Evolutionary conservation across 1,140 invertebrate species (phyloP).

Genomic region (Steinernema feltiae): DNA sequence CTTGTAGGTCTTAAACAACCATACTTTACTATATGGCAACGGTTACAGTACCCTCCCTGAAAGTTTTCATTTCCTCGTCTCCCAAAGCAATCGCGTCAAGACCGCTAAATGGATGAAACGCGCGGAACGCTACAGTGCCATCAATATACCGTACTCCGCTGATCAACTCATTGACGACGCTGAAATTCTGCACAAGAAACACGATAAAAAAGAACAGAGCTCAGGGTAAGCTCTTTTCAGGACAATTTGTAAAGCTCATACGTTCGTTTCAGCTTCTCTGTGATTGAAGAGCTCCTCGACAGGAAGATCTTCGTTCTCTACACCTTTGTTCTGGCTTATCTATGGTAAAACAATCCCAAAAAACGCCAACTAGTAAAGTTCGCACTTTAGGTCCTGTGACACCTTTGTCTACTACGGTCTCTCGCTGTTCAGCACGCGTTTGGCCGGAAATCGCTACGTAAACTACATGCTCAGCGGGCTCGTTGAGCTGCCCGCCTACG

Average conservation of each 20-base stretch:
- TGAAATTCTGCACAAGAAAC: slow-evolving; percentile 6
- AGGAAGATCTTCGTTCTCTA: slow-evolving; percentile 25
- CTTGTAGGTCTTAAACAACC: slow-evolving; percentile 39
- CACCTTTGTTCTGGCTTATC: slow-evolving; percentile 22
- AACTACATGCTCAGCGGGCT: slow-evolving; percentile 58
- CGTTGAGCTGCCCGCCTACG: slow-evolving; percentile 56
- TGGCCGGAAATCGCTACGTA: slow-evolving; percentile 57
- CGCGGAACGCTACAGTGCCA: not conserved
- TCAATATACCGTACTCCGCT: slow-evolving; percentile 13
- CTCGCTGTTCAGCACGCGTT: slow-evolving; percentile 51
- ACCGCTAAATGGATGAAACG: slow-evolving; percentile 28
- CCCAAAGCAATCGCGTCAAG: slow-evolving; percentile 24
- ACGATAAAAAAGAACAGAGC: slow-evolving; percentile 17
- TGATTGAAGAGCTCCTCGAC: slow-evolving; percentile 11
- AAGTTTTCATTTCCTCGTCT: slow-evolving; percentile 44
- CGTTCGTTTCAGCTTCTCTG: not conserved
- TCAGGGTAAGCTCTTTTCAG: not conserved
- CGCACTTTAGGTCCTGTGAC: slow-evolving; percentile 56
- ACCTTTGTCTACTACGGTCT: slow-evolving; percentile 60
- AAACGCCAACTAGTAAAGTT: too few relatives aligned
- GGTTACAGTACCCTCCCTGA: slow-evolving; percentile 42
- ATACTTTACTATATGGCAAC: too few relatives aligned
- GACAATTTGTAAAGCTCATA: not conserved
- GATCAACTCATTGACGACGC: slow-evolving; percentile 16
- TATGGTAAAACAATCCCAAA: too few relatives aligned